Base-by-base conservation (phyloP, 2,113 vertebrate species). In the Propithecus coquereli region DNA sequence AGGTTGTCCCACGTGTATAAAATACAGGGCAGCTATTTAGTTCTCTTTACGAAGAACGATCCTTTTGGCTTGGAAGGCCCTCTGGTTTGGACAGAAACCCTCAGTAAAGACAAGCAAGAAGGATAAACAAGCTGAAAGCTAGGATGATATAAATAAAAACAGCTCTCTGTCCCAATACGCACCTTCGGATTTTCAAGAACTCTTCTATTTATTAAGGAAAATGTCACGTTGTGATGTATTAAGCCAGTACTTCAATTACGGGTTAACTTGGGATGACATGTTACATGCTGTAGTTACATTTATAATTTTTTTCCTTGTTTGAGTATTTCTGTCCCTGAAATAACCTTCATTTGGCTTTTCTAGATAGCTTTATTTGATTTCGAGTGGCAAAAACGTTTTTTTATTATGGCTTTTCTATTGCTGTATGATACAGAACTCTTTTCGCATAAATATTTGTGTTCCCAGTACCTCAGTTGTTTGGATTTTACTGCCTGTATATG, bases 401-500 rank as follows among this genome's bases (percentile, higher is more conserved):
- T 98, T 98, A 93, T 98, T 98, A 98, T 65, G 97, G 98, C 98
- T 98, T 98, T 99, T 98, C 98, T 99, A 98, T 99, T 99, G 99
- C 98, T 99, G 98, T 99, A 99, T 99, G 98, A 98, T 99, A 98
- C 95, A 97, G 98, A 98, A 98, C 98, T 98, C 99, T 98, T 99
- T 99, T 97, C 98, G 99, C 98, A 98, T 99, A 99, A 98, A 99
- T 99, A 99, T 99, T 99, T 99, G 99, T 99, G 99, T 99, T 99
- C 99, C 99, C 99, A 99, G 99, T 99, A 99, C 99, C 99, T 99
- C 99, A 99, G 99, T 99, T 99, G 98, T 99, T 99, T 97, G 98
- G 98, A 98, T 99, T 99, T 99, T 98, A 98, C 99, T 99, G 99
- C 99, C 99, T 99, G 99, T 99, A 99, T 99, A 98, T 98, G 99